These are phyloP conservation scores for Sciurus vulgaris DNA, from an alignment of 2,797 vertebrate species.

Conservation along the genomic window DNA sequence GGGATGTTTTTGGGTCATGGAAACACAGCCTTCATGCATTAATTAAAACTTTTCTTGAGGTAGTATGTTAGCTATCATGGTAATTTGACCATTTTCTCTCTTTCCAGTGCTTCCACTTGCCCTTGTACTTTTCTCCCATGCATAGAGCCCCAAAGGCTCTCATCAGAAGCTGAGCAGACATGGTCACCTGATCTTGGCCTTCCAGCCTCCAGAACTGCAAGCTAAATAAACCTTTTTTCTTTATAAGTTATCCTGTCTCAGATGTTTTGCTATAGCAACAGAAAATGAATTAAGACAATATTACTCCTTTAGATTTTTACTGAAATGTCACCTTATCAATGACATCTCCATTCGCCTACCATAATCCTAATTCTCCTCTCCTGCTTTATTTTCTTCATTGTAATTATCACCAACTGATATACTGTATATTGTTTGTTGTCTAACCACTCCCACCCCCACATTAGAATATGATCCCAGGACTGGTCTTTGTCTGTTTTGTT, in stretches of 20 bases:
- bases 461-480: background rate
- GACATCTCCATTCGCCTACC: background rate
- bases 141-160: background rate
- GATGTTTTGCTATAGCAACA: background rate
- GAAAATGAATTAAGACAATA: background rate
- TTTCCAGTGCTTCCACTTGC: background rate
- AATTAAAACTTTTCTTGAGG: background rate
- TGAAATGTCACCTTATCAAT: background rate
- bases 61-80: background rate
- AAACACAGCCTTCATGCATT: too few species aligned
- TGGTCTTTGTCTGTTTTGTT: background rate
- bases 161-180: background rate
- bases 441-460: too few species aligned
- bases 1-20: background rate
- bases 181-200: background rate
- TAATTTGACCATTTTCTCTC: background rate
- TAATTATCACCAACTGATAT: background rate
- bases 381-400: background rate
- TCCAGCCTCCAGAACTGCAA: background rate
- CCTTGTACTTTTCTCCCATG: background rate
- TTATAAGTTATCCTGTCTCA: background rate
- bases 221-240: background rate
- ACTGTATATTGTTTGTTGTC: background rate
- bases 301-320: background rate
- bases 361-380: background rate